Base-by-base conservation (phyloP, 2,113 vertebrate genomes). In the Dermatemys mawii region DNA sequence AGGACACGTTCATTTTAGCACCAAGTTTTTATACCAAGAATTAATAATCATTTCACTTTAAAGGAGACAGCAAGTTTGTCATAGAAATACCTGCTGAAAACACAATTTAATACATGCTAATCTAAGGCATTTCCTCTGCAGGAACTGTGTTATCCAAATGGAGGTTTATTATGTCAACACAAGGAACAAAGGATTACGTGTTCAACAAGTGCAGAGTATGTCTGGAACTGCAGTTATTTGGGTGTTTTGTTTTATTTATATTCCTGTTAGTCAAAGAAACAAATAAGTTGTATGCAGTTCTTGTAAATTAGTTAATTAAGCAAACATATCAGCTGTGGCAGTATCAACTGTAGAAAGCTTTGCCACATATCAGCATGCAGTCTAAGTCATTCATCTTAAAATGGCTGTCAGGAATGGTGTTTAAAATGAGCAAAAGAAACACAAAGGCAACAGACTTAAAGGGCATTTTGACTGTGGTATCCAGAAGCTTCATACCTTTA, bases 391-490 rank as follows among this genome's bases (percentile, higher is more conserved):
- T 35, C 57, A 55, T 83, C 83, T 60, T 84, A 35, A 86, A 83
- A 85, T 12, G 81, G 78, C 78, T 60, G 88, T 57, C 11, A 89
- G 94, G 78, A 5, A 38, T 51, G 70, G 1, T 24, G 21, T 11
- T 63, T 88, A 41, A 87, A 91, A 92, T 82, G 78, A 91, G 79
- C 86, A 84, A 67, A 70, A 70, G 49, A 49, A 10, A 9, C 21
- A 88, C 53, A 46, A 7, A 24, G 89, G 38, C 6, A 44, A 93
- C 81, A 79, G 92, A 54, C 12, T 79, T 2, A 44, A 75, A 78
- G 67, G 84, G 89, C 86, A 78, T 12, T 35, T 89, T 63, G 94
- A 48, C n/a, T 2, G 10, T 63, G 1, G 51, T 8, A 8, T 53
- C 55, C 86, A 6, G 29, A 87, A 46, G 51, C n/a, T 86, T 5